These are phyloP conservation scores for Hoplodrina blanda DNA, from an alignment of 2,888 invertebrate species.

Conservation along the genomic window DNA sequence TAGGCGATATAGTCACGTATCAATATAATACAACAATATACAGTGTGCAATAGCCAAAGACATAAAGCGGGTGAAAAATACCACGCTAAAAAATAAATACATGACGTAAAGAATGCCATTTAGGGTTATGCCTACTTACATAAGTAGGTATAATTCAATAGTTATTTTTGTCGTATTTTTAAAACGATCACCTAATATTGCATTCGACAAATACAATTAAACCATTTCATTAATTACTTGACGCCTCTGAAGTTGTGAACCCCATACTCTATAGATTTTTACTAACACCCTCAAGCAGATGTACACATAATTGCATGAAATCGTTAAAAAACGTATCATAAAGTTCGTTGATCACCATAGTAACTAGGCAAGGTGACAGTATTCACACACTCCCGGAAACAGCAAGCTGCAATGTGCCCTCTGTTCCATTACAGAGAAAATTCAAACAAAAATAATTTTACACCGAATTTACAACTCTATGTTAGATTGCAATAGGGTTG, in stretches of 20 bases:
- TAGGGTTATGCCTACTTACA: too few relatives aligned
- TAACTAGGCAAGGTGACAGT: slow-evolving; percentile 81
- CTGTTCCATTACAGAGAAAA: slow-evolving; percentile 50
- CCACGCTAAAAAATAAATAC: too few relatives aligned
- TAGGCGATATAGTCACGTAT: too few relatives aligned
- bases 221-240: neutral
- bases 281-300: slow-evolving; percentile 53
- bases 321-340: slow-evolving; percentile 61
- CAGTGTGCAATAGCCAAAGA: too few relatives aligned
- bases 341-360: slow-evolving; percentile 82
- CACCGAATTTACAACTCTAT: slow-evolving; percentile 1
- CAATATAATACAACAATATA: too few relatives aligned
- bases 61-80: too few relatives aligned
- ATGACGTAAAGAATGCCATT: too few relatives aligned
- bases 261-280: slow-evolving; percentile 25
- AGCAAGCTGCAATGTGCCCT: slow-evolving; percentile 83
- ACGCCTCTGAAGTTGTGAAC: neutral
- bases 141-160: neutral
- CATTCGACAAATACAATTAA: slow-evolving; percentile 5
- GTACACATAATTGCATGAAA: slow-evolving; percentile 60
- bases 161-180: neutral
- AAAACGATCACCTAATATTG: neutral
- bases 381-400: slow-evolving; percentile 85
- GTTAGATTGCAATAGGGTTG: neutral
- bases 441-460: slow-evolving; percentile 3